phyloP scores from a whole-genome alignment of 2,797 vertebrate genomes.

The Tenualosa ilisha region DNA sequence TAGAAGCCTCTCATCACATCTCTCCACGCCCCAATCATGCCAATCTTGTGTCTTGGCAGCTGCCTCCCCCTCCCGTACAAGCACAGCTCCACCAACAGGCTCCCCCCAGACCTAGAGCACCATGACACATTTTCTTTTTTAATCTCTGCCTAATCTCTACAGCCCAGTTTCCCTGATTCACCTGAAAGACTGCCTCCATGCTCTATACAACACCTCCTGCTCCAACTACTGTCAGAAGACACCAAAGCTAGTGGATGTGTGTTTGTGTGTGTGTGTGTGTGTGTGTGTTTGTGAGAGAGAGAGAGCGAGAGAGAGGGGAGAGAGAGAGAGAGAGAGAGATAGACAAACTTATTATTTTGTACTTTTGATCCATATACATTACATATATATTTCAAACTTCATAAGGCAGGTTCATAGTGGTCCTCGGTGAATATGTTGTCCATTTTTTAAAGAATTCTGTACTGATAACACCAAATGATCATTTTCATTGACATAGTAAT shows the following conservation, averaged over 20 bases:
- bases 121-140: background rate
- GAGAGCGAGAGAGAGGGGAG: background rate
- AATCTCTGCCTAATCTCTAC: background rate
- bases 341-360: background rate
- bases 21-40: background rate
- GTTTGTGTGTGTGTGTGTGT: constrained; percentile 8
- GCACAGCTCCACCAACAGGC: constrained; percentile 23
- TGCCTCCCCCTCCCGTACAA: background rate
- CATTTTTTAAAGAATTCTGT: background rate
- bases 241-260: background rate
- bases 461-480: background rate
- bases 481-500: background rate
- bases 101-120: background rate
- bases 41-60: constrained; percentile 5
- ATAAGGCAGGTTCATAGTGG: background rate
- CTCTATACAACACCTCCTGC: background rate
- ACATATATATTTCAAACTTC: background rate
- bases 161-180: background rate
- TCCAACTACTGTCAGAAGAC: constrained; percentile 21
- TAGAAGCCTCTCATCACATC: constrained; percentile 63
- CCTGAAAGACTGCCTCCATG: background rate
- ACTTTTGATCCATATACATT: background rate
- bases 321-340: background rate
- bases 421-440: background rate
- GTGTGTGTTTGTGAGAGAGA: background rate